Evolutionary conservation across 1,140 invertebrate species (phyloP).

Genomic region (Cardiocondyla obscurior): DNA sequence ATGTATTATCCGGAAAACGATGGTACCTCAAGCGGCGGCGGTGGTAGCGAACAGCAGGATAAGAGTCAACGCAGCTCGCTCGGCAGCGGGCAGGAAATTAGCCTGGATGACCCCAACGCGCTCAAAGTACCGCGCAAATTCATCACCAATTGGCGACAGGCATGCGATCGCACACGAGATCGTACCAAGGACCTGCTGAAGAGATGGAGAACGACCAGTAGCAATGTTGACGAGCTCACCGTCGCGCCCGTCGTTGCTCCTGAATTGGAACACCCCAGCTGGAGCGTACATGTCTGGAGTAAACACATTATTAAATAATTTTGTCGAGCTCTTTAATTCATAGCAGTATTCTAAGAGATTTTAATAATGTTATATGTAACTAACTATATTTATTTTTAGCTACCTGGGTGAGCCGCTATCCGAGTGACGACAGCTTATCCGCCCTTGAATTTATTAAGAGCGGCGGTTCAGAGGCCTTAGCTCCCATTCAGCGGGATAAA

Average conservation of each 20-base stretch:
- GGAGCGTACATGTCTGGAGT: slow-evolving; percentile 90
- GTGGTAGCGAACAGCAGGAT: slow-evolving; percentile 9
- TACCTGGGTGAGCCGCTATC: slow-evolving; percentile 88
- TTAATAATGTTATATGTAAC: not conserved
- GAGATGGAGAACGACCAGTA: slow-evolving; percentile 87
- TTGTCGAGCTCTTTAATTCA: not conserved
- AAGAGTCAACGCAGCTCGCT: slow-evolving; percentile 69
- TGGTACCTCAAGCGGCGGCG: slow-evolving; percentile 9
- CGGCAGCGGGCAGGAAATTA: slow-evolving; percentile 71
- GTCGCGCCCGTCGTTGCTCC: slow-evolving; percentile 56
- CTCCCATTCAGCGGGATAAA: slow-evolving; percentile 87
- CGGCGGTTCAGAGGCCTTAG: slow-evolving; percentile 81
- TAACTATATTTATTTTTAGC: slow-evolving; percentile 79
- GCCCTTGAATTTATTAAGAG: slow-evolving; percentile 17
- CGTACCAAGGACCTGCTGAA: slow-evolving; percentile 88
- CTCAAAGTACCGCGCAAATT: slow-evolving; percentile 87
- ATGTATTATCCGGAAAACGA: slow-evolving; percentile 68
- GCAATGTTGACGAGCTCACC: slow-evolving; percentile 79
- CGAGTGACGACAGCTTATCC: slow-evolving; percentile 81
- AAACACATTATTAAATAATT: slow-evolving; percentile 68
- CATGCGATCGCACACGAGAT: slow-evolving; percentile 88
- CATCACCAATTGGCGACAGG: slow-evolving; percentile 88
- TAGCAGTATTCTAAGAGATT: too few relatives aligned
- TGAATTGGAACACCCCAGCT: slow-evolving; percentile 80
- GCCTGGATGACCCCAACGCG: slow-evolving; percentile 76